Base-by-base conservation (phyloP, 2,797 vertebrate species). In the Okamejei kenojei region DNA sequence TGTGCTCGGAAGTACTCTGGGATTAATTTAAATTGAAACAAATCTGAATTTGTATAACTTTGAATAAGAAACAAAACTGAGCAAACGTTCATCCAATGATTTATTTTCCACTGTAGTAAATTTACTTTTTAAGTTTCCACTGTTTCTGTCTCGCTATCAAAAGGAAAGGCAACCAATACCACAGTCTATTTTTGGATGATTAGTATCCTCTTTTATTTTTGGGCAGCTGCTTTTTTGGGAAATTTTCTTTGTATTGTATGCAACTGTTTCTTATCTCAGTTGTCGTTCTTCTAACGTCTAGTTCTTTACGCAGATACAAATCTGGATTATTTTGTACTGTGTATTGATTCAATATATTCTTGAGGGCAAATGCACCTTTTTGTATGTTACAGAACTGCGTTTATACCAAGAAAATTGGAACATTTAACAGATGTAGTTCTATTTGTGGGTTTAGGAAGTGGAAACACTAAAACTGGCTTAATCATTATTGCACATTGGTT, bases 371-470 rank as follows among this genome's bases (percentile, higher is more conserved):
- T 68, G 17, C 15, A 86, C 71, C 23, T 61, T 45, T 81, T 82
- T 29, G 4, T 19, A 88, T 17, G 32, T 65, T 65, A 88, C n/a
- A 21, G 61, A 88, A 86, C 6, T 88, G 32, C 68, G 65, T 65
- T 65, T 61, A 65, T 88, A 35, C 29, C 54, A 38, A 5, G 21
- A 23, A 73, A 74, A 54, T 35, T 4, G 0, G 63, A 29, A 35
- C 6, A 73, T 45, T 23, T 91, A 13, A 73, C 19, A 29, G 9
- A 13, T 13, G 23, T 68, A 26, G 90, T 92, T 76, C 71, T 91
- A 92, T 92, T 92, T 92, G 45, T 76, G 90, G 71, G 68, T 76
- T 71, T 71, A 76, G 90, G 90, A 92, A 92, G 71, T 54, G 90
- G 90, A 92, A 76, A 38, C 73, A 92, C 68, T 54, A 91, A 92